Percentiles rank a stretch among this genome's conserved stretches.
Conservation (phyloP, 2,797 vertebrate genomes). For the Coilia nasus region DNA sequence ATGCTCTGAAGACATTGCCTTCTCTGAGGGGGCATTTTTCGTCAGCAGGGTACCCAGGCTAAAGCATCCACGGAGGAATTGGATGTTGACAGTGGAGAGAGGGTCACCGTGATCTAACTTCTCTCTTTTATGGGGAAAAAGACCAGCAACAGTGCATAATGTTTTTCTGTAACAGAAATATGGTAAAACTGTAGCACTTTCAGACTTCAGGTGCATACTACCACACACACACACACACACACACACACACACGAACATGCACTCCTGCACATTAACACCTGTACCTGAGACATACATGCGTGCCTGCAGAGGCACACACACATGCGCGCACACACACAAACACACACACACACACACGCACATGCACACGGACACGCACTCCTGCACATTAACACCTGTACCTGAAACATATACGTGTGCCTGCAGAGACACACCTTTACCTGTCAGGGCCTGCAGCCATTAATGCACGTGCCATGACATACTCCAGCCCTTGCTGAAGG, state of each 20-base stretch:
- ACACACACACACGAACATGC: neutral
- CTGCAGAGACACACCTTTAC: slow-evolving; percentile 32
- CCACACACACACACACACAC: neutral
- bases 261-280: no score
- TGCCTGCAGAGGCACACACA: no score
- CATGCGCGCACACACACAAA: neutral
- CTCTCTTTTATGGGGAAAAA: slow-evolving; percentile 48
- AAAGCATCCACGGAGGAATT: slow-evolving; percentile 70
- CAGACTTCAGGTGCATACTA: neutral
- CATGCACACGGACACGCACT: neutral
- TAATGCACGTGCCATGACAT: slow-evolving; percentile 65
- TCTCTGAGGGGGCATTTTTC: slow-evolving; percentile 44
- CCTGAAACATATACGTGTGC: neutral
- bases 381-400: no score
- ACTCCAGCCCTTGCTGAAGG: slow-evolving; percentile 74
- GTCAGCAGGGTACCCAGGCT: slow-evolving; percentile 66
- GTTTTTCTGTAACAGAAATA: slow-evolving; percentile 20
- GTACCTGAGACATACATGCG: no score
- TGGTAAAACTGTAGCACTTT: neutral
- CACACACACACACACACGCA: slow-evolving; percentile 14
- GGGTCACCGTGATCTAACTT: slow-evolving; percentile 57
- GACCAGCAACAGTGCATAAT: slow-evolving; percentile 38
- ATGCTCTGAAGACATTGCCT: slow-evolving; percentile 63
- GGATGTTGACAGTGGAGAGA: slow-evolving; percentile 62
- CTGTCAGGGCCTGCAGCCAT: slow-evolving; percentile 47